Evolutionary conservation across 2,888 invertebrate genomes (phyloP).

Genomic region (Tortrix viridana): DNA sequence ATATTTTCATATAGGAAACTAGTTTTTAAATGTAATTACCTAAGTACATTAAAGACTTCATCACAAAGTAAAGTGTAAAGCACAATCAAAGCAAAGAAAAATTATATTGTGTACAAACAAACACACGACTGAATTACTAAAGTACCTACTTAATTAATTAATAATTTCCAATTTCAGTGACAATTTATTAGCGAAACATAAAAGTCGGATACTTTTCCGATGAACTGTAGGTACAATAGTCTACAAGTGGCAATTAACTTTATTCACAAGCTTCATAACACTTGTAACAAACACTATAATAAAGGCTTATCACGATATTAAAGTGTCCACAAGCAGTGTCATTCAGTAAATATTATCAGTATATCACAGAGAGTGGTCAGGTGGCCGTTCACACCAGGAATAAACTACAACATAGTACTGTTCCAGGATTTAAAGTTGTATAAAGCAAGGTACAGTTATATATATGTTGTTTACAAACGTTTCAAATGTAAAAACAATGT

Average conservation of each 20-base stretch:
- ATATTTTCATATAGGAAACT: too few relatives aligned
- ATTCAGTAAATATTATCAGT: constrained; percentile 29
- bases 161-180: not conserved
- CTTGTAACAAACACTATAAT: constrained; percentile 15
- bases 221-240: not conserved
- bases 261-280: constrained; percentile 18
- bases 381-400: constrained; percentile 22
- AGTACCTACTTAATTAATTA: too few relatives aligned
- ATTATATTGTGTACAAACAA: not conserved
- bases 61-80: too few relatives aligned
- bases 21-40: too few relatives aligned
- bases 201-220: not conserved
- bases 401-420: not conserved
- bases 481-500: too few relatives aligned
- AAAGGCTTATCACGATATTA: constrained; percentile 24
- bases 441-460: too few relatives aligned
- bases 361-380: constrained; percentile 24
- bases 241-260: constrained; percentile 24
- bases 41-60: too few relatives aligned
- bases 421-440: too few relatives aligned
- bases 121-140: not conserved
- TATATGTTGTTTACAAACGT: too few relatives aligned
- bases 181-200: not conserved
- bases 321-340: constrained; percentile 31
- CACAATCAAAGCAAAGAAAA: too few relatives aligned